Evolutionary conservation across 2,113 vertebrate genomes (phyloP).

Genomic region (Ictidomys tridecemlineatus): DNA sequence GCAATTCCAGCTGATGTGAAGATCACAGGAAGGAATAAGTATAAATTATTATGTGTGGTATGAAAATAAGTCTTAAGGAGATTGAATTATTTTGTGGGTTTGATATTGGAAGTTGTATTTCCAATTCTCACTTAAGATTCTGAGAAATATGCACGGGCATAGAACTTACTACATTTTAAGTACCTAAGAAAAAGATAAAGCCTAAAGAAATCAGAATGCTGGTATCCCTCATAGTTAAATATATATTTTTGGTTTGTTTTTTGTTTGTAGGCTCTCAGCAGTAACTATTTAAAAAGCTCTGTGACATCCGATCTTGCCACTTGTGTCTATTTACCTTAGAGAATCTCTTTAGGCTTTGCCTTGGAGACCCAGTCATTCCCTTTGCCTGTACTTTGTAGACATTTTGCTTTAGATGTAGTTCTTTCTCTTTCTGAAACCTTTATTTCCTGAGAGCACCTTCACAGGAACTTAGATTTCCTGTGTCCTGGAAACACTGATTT

Average conservation of each 20-base stretch:
- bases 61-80: not conserved
- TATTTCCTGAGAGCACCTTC: not conserved
- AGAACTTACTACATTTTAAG: not conserved
- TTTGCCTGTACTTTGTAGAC: not conserved
- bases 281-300: not conserved
- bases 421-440: slow-evolving; percentile 14
- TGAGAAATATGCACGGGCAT: not conserved
- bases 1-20: not conserved
- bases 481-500: not conserved
- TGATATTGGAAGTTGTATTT: slow-evolving; percentile 38
- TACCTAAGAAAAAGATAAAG: slow-evolving; percentile 2
- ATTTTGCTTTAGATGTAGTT: not conserved
- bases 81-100: not conserved
- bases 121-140: slow-evolving; percentile 31
- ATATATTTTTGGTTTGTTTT: not conserved
- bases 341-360: not conserved
- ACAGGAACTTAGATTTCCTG: not conserved
- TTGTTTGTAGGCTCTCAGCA: not conserved
- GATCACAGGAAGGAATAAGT: not conserved
- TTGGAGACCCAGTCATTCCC: not conserved
- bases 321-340: not conserved
- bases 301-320: not conserved
- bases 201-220: not conserved
- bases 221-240: not conserved
- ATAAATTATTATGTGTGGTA: not conserved